Percentiles rank a stretch among this genome's conserved stretches.
Conservation (phyloP, 2,888 invertebrate genomes). For the Ochropleura plecta region DNA sequence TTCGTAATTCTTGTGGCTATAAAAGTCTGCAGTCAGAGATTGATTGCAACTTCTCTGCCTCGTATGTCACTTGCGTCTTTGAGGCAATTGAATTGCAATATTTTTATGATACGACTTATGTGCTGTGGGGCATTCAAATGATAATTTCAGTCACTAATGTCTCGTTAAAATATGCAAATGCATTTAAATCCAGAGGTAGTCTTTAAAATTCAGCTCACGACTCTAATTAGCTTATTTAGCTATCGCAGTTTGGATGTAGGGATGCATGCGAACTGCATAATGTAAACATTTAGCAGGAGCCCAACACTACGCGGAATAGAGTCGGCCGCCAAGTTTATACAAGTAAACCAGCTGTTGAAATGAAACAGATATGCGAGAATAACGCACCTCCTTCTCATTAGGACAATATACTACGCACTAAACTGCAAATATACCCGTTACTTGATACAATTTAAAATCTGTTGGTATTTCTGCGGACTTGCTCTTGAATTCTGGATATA, state of each 20-base stretch:
- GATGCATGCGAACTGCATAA: conserved; percentile 64
- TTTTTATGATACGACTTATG: conserved; percentile 23
- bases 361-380: conserved; percentile 60
- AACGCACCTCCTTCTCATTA: conserved; percentile 52
- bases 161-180: conserved; percentile 52
- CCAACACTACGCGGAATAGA: conserved; percentile 63
- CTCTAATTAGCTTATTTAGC: conserved; percentile 61
- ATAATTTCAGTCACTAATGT: conserved; percentile 40
- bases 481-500: conserved; percentile 16
- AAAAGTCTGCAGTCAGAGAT: conserved; percentile 48
- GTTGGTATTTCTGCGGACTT: conserved; percentile 20
- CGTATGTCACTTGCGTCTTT: not conserved
- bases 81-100: conserved; percentile 26
- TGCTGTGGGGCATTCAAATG: conserved; percentile 28
- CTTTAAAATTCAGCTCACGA: conserved; percentile 52
- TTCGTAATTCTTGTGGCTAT: conserved; percentile 37
- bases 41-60: conserved; percentile 35
- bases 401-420: conserved; percentile 54
- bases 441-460: conserved; percentile 38
- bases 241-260: conserved; percentile 50
- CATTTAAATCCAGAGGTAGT: conserved; percentile 30
- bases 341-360: conserved; percentile 58
- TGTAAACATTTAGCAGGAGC: conserved; percentile 59
- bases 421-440: conserved; percentile 35
- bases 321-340: conserved; percentile 53